Percentiles rank a stretch among this genome's conserved stretches.
Conservation (phyloP, 2,888 invertebrate species). For the Herminia tarsipennalis region DNA sequence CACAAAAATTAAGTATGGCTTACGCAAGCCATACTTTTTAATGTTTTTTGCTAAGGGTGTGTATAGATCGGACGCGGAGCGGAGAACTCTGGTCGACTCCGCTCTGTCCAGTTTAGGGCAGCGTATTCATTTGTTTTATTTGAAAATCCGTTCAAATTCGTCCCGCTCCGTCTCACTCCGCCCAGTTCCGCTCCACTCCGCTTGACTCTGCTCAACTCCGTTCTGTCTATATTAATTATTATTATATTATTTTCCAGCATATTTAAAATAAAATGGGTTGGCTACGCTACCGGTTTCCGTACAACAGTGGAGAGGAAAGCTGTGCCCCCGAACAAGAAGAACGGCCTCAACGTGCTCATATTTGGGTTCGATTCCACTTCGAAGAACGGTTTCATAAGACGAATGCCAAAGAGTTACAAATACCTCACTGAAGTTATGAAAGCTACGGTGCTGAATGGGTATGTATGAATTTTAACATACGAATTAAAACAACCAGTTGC, state of each 20-base stretch:
- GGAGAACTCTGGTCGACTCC: too few relatives aligned
- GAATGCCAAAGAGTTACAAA: conserved; percentile 91
- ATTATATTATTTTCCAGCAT: conserved; percentile 42
- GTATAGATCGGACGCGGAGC: too few relatives aligned
- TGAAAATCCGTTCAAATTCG: too few relatives aligned
- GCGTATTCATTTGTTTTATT: too few relatives aligned
- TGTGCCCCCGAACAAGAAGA: conserved; percentile 39
- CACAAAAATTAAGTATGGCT: too few relatives aligned
- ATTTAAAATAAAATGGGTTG: conserved; percentile 59
- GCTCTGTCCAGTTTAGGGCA: too few relatives aligned
- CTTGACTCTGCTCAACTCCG: too few relatives aligned
- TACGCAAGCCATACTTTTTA: too few relatives aligned
- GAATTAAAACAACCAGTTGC: not conserved
- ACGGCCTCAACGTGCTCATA: conserved; percentile 89
- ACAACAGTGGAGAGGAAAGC: conserved; percentile 29
- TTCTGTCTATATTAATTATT: too few relatives aligned
- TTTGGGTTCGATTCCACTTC: conserved; percentile 96
- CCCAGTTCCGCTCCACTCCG: too few relatives aligned
- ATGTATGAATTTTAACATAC: not conserved
- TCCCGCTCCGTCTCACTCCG: too few relatives aligned
- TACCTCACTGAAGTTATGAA: conserved; percentile 84
- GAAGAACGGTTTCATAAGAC: conserved; percentile 91
- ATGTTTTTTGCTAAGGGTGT: too few relatives aligned
- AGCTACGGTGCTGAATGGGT: conserved; percentile 43
- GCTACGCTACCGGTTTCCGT: conserved; percentile 61